Base-by-base conservation (phyloP, 2,113 vertebrate genomes). In the Microtus oregoni region DNA sequence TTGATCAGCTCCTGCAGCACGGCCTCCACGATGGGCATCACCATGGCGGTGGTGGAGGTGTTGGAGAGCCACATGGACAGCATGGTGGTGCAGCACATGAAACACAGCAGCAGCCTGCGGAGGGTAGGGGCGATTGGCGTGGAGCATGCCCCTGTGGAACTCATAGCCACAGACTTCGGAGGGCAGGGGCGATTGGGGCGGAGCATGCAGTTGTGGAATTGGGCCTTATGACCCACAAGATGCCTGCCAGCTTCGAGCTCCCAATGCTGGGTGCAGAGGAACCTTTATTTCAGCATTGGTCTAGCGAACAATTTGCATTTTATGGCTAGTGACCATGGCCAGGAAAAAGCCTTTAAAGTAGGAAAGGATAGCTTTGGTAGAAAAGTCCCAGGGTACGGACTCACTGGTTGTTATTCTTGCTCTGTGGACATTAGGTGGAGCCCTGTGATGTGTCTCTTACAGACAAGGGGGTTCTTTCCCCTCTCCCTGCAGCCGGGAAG, bases 51-150 rank as follows among this genome's bases (percentile, higher is more conserved):
- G 97, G 99, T 99, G 97, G 99, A 99, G 7, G 99, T 99, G 98
- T 99, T 99, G 97, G 99, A 99, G 93, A 99, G 99, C 99, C 99
- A 99, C 99, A 99, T 99, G 98, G 99, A 99, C 75, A 99, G 98
- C 94, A 99, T 98, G 0, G 99, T 99, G 0, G 99, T 99, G 89
- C 99, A 99, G 97, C 99, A 99, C 99, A 99, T 99, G 98, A 99
- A 99, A 89, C 99, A 99, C 11, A 99, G 98, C 87, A 99, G 99
- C 96, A 99, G 94, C 99, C 99, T 99, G 72, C 8, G 97, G 12
- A 87, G 15, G 55, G 55, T 15, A 17, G 55, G 55, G 55, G 15
- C 55, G 55, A 55, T 17, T 55, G 55, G 55, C 15, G 52, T 0
- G 15, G 52, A 55, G 52, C 52, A 55, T 55, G 52, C 52, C 0